Evolutionary conservation across 2,888 invertebrate species (phyloP).

Genomic region (Athalia cordata): DNA sequence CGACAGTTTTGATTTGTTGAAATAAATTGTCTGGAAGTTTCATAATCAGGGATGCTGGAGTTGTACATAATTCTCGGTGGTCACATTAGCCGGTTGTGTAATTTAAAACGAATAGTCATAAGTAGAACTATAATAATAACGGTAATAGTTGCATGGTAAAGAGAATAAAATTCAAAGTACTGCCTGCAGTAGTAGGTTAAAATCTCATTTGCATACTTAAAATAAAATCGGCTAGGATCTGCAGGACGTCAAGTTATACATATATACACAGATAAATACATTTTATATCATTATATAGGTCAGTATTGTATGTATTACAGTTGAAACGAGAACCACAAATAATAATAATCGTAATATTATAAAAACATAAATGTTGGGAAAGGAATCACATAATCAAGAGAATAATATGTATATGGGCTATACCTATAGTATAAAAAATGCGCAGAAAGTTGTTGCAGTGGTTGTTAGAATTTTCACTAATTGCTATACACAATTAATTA

Average conservation of each 20-base stretch:
- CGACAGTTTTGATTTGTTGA: background rate
- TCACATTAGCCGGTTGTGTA: slow-evolving; percentile 4
- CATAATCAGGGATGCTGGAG: background rate
- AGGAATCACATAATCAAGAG: too few species aligned
- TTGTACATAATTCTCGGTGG: too few species aligned
- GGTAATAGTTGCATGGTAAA: background rate
- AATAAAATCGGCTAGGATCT: slow-evolving; percentile 29
- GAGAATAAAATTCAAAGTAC: background rate
- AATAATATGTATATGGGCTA: too few species aligned
- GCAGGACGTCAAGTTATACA: background rate
- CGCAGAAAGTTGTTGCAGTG: too few species aligned
- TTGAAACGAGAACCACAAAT: background rate
- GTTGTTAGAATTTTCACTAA: too few species aligned
- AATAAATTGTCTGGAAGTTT: slow-evolving; percentile 6
- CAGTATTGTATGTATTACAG: slow-evolving; percentile 9
- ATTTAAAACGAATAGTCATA: background rate
- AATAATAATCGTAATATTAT: background rate
- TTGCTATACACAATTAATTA: too few species aligned
- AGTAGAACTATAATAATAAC: too few species aligned
- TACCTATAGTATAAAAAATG: too few species aligned
- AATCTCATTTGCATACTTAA: slow-evolving; percentile 38
- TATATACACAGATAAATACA: too few species aligned
- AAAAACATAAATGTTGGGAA: too few species aligned
- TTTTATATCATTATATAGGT: slow-evolving; percentile 10
- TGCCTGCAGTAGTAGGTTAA: background rate